Base-by-base conservation (phyloP, 2,797 vertebrate genomes). In the Threskiornis aethiopicus region DNA sequence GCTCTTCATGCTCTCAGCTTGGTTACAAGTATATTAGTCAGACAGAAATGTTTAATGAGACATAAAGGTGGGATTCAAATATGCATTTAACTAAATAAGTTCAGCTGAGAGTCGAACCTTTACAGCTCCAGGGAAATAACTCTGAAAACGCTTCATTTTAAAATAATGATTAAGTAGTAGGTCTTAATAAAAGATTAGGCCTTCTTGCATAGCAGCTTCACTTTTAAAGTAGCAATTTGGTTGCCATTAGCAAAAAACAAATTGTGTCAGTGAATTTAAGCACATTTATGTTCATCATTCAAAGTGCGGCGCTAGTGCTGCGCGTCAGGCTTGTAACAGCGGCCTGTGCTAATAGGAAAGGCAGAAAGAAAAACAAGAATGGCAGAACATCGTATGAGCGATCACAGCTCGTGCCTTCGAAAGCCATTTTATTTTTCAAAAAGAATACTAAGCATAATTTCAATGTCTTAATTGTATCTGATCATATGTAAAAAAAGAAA, bases 381-480 rank as follows among this genome's bases (percentile, higher is more conserved):
- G 18, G 31, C 65, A 59, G 54, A 79, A 55, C 44, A 46, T 8
- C 39, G 8, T 1, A 39, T 0, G 0, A 62, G 39, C 0, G 0
- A 55, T 20, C 39, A 19, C 31, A 84, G 61, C 39, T 69, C 55
- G 18, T 0, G 28, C 33, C 24, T 73, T 3, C 24, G 33, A 83
- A 72, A 89, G 51, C 3, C 12, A 25, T 61, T 49, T 70, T 6
- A 29, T 28, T 42, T 33, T 42, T 28, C 33, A 54, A 61, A 83
- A 87, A 59, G 10, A 89, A 41, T 14, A 59, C 18, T 4, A 57
- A 35, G 19, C 19, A 58, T 16, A n/a, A 89, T 46, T 47, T 65
- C 61, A n/a, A 28, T 52, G 89, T 90, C 47, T 54, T 39, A 84
- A 72, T 21, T 87, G 9, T 25, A 79, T 41, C 54, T 44, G 58